Evolutionary conservation across 2,888 invertebrate genomes (phyloP).

Genomic region (Frankliniella intonsa): DNA sequence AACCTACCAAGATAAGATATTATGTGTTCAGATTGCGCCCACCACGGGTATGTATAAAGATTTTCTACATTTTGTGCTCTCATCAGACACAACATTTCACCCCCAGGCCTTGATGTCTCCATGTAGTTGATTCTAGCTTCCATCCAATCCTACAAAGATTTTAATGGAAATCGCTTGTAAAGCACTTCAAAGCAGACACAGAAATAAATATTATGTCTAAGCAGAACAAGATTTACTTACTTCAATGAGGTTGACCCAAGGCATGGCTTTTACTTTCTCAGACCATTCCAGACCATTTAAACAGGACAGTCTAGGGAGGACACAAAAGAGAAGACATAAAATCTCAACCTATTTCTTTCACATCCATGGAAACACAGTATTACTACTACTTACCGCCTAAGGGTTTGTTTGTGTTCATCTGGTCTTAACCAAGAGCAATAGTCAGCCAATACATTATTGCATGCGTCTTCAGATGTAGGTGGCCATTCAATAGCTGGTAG

Average conservation of each 20-base stretch:
- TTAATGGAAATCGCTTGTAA: background rate
- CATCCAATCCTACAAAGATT: conserved; percentile 10
- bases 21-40: background rate
- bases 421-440: conserved; percentile 14
- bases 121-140: background rate
- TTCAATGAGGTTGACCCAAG: background rate
- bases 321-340: background rate
- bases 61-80: background rate
- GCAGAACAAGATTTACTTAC: background rate
- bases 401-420: background rate
- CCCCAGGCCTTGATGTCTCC: background rate
- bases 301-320: background rate
- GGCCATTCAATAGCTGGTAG: background rate
- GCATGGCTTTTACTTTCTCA: background rate
- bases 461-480: background rate
- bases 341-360: background rate
- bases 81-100: background rate
- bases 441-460: background rate
- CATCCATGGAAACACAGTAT: background rate
- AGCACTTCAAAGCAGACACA: background rate
- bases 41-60: background rate
- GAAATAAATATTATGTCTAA: background rate
- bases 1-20: background rate
- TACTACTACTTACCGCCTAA: background rate
- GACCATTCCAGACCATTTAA: background rate